A percentile compares a stretch with the other conserved stretches of the same genome.
Conservation (phyloP, 2,113 vertebrate species). For the Proterorhinus semilunaris region DNA sequence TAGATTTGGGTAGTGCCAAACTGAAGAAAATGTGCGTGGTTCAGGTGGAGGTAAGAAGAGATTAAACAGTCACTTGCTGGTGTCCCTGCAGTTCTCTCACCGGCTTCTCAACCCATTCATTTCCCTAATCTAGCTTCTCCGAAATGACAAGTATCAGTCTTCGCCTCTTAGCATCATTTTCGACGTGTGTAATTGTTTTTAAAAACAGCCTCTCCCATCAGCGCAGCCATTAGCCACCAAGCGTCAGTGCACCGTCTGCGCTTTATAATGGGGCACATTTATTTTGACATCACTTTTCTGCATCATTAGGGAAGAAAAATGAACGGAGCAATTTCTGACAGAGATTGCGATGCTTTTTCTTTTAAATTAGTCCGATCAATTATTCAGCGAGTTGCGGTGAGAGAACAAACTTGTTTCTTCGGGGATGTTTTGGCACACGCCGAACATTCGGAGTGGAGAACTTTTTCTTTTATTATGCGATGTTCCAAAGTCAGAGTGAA, state of each 20-base stretch:
- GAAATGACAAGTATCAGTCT: not conserved
- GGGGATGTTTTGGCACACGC: conserved; percentile 8
- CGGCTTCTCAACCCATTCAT: not conserved
- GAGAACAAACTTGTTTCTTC: conserved; percentile 2
- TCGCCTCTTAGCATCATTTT: not conserved
- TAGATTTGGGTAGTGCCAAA: too few relatives aligned
- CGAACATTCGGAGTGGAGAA: not conserved
- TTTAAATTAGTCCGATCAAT: conserved; percentile 16
- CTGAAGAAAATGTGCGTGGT: too few relatives aligned
- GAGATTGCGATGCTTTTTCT: conserved; percentile 15
- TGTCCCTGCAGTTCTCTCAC: not conserved
- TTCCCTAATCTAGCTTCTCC: not conserved
- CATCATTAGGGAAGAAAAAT: conserved; percentile 14
- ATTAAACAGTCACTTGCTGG: not conserved
- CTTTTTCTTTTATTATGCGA: conserved; percentile 15
- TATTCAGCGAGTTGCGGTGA: conserved; percentile 15
- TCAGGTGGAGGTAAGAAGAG: too few relatives aligned
- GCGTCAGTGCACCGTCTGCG: conserved; percentile 12
- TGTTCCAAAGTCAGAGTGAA: not conserved
- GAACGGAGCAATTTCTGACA: conserved; percentile 4
- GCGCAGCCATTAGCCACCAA: conserved; percentile 14
- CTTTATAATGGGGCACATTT: conserved; percentile 16
- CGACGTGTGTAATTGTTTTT: not conserved
- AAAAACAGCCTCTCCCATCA: conserved; percentile 16
- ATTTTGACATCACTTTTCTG: conserved; percentile 20